Percentiles rank a stretch among this genome's conserved stretches.
These are phyloP conservation scores for Trissolcus brochymenae DNA, from an alignment of 2,888 invertebrate genomes.

Conservation along the genomic window DNA sequence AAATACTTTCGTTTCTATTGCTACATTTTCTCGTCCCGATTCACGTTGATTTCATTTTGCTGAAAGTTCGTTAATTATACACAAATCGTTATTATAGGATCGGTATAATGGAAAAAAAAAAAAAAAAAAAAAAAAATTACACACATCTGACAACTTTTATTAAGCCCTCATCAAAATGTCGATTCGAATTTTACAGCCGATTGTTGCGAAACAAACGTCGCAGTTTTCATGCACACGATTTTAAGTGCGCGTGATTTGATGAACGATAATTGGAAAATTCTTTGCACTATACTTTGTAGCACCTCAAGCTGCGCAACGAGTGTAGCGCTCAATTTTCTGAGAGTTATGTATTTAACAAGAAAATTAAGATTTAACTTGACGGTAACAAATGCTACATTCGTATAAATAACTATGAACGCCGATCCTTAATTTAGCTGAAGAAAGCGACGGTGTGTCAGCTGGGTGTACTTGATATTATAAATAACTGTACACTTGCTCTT, in stretches of 20 bases:
- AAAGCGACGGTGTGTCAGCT: conserved; percentile 1
- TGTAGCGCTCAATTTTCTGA: too few relatives aligned
- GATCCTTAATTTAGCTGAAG: neutral
- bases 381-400: too few relatives aligned
- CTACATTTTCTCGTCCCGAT: conserved; percentile 17
- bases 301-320: too few relatives aligned
- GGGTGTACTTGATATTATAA: neutral
- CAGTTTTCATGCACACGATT: too few relatives aligned
- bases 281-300: too few relatives aligned
- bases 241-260: too few relatives aligned
- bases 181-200: too few relatives aligned
- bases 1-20: conserved; percentile 39
- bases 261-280: too few relatives aligned
- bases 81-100: conserved; percentile 3
- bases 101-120: neutral
- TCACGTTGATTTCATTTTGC: conserved; percentile 22
- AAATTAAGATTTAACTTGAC: too few relatives aligned
- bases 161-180: neutral
- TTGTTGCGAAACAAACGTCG: too few relatives aligned
- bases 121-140: neutral
- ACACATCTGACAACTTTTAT: conserved; percentile 1
- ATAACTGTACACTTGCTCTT: neutral
- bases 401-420: too few relatives aligned
- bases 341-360: too few relatives aligned
- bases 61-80: conserved; percentile 25